These are phyloP conservation scores for Etia nguti DNA, from an alignment of 2,113 vertebrate species.

Conservation along the genomic window DNA sequence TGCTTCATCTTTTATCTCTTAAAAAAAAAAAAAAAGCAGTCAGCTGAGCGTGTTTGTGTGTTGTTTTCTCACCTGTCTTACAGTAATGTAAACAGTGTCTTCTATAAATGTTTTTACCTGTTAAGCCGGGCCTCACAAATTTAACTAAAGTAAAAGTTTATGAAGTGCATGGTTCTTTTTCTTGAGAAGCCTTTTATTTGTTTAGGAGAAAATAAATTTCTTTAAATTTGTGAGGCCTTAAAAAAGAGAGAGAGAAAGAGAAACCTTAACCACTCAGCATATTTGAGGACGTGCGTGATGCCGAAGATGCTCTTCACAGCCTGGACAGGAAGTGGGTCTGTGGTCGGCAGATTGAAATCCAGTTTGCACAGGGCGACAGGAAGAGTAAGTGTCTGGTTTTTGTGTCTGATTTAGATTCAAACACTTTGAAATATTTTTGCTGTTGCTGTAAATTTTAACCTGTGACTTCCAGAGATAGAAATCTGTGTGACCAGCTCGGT, in stretches of 20 bases:
- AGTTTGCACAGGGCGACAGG: conserved; percentile 96
- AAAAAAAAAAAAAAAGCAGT: conserved; percentile 6
- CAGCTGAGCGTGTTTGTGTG: not conserved
- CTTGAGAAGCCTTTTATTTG: not conserved
- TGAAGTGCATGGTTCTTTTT: not conserved
- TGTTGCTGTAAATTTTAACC: fast-evolving
- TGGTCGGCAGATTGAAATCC: conserved; percentile 98
- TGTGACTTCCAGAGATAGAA: not conserved
- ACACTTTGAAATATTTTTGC: not conserved
- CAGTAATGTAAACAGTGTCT: not conserved
- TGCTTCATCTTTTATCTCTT: conserved; percentile 52
- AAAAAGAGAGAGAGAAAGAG: conserved; percentile 14
- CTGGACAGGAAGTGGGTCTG: conserved; percentile 98
- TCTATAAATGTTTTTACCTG: not conserved
- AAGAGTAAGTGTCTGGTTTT: conserved; percentile 80
- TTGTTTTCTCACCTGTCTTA: not conserved
- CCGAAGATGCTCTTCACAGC: conserved; percentile 95
- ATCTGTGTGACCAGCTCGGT: not conserved
- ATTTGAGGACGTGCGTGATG: conserved; percentile 98
- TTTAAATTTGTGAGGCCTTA: conserved; percentile 15
- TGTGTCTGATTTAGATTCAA: not conserved
- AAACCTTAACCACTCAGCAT: conserved; percentile 90
- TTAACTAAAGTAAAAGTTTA: not conserved
- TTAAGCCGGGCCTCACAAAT: not conserved
- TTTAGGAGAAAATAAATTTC: not conserved